Evolutionary conservation across 2,888 invertebrate species (phyloP).

Genomic region (Scaptomyza flava): DNA sequence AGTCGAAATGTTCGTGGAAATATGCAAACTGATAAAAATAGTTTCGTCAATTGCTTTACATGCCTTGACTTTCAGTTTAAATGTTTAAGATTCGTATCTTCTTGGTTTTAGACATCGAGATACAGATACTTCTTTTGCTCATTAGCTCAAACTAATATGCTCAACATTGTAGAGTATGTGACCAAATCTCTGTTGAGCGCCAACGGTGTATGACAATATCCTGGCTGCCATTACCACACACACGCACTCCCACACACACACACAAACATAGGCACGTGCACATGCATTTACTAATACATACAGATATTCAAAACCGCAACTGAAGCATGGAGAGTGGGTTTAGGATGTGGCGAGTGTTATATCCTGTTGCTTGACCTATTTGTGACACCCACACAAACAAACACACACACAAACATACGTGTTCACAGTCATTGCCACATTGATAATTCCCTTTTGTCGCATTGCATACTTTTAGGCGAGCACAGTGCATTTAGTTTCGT

Average conservation of each 20-base stretch:
- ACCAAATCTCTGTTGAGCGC: conserved; percentile 27
- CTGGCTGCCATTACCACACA: conserved; percentile 35
- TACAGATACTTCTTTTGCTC: no score
- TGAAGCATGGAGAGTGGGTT: neutral
- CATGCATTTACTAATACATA: neutral
- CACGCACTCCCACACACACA: conserved; percentile 7
- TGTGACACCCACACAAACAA: conserved; percentile 21
- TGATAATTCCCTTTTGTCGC: conserved; percentile 58
- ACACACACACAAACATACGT: conserved; percentile 9
- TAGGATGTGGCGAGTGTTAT: conserved; percentile 21
- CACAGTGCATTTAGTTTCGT: conserved; percentile 21
- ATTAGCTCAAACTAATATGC: no score
- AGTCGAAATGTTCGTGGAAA: no score
- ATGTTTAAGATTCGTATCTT: neutral
- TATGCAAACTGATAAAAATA: neutral
- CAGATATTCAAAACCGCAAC: neutral
- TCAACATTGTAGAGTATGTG: conserved; percentile 6
- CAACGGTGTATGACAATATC: conserved; percentile 52
- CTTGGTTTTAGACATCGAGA: no score
- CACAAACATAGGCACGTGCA: neutral
- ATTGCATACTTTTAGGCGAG: conserved; percentile 36
- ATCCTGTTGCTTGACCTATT: conserved; percentile 63
- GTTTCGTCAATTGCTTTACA: neutral
- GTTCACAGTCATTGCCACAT: conserved; percentile 37
- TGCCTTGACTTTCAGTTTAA: neutral